Evolutionary conservation across 2,888 invertebrate species (phyloP), one percentile per base, ranked within the genome.

Genomic region (Sericinus montela): DNA sequence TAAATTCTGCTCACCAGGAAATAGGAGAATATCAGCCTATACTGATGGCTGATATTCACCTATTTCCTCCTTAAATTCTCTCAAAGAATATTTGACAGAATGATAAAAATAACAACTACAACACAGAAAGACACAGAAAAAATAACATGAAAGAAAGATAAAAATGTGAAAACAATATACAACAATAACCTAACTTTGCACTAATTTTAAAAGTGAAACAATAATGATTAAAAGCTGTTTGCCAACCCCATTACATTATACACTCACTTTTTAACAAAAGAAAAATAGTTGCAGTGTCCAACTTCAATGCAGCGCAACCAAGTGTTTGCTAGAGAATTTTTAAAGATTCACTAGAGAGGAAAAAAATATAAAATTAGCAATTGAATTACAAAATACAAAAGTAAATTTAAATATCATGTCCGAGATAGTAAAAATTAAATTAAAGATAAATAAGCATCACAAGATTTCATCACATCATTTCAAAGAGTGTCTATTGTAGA

Each of bases 311-410:
- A 63, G 62, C 61, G 65, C 72, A 67, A 71, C 69, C 64, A 59
- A 72, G 60, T 62, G 60, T 62, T 59, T 55, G 64, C 56, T 63
- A 69, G 62, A 66, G 56, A 65, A 65, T 68, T 73, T 75, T 69
- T 65, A 67, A 69, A 73, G 73, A 55, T 59, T 63, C 71, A 73
- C 73, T 67, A 69, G 52, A 61, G 60, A 64, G 19, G n/a, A 68
- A 64, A 73, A 69, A 71, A 70, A 67, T 66, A 61, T 52, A 56
- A 56, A 55, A 39, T 49, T 48, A 48, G 43, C 9, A 29, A 28
- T 35, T 11, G 10, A 38, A 8, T 23, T 28, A 34, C 4, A 44
- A 6, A 35, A 28, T 41, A 41, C 10, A 46, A 41, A 4, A 13
- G 16, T 36, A 11, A 37, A 29, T 38, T 13, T 16, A 30, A 29